A percentile compares a stretch with the other conserved stretches of the same genome.
Evolutionary conservation across 2,888 invertebrate species (phyloP).

Genomic region (Yponomeuta cagnagella): DNA sequence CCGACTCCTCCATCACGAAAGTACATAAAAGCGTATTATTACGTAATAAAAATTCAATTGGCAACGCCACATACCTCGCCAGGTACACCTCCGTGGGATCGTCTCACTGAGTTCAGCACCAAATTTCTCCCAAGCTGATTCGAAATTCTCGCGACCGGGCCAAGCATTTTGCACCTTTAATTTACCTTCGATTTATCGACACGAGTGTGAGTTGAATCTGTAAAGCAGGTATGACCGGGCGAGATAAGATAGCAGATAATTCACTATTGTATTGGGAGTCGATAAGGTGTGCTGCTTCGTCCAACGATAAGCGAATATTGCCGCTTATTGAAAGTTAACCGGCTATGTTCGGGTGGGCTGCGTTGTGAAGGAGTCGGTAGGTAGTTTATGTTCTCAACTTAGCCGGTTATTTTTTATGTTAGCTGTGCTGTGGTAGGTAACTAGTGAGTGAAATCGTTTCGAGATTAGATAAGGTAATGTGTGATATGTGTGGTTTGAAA

Average conservation of each 20-base stretch:
- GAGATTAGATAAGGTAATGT: too few species aligned
- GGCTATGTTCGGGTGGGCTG: neutral
- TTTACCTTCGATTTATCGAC: slow-evolving; percentile 6
- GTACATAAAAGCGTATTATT: slow-evolving; percentile 18
- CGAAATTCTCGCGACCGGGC: slow-evolving; percentile 55
- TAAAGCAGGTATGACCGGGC: slow-evolving; percentile 18
- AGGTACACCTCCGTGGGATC: slow-evolving; percentile 57
- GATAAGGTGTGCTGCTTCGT: slow-evolving; percentile 29
- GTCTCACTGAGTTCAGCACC: slow-evolving; percentile 47
- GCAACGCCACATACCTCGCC: slow-evolving; percentile 47
- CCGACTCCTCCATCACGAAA: too few species aligned
- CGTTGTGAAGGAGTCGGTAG: neutral
- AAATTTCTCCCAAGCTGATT: slow-evolving; percentile 52
- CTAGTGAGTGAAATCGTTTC: neutral
- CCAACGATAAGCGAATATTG: slow-evolving; percentile 30
- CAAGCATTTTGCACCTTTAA: slow-evolving; percentile 49
- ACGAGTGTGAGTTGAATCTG: neutral
- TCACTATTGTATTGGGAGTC: slow-evolving; percentile 19
- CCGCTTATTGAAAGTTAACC: neutral
- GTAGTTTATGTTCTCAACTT: neutral
- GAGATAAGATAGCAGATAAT: slow-evolving; percentile 46
- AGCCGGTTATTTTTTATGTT: neutral
- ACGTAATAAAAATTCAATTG: slow-evolving; percentile 36
- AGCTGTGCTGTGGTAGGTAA: neutral
- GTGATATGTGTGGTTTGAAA: too few species aligned